phyloP scores from a whole-genome alignment of 2,797 vertebrate species.

The Bucorvus abyssinicus region DNA sequence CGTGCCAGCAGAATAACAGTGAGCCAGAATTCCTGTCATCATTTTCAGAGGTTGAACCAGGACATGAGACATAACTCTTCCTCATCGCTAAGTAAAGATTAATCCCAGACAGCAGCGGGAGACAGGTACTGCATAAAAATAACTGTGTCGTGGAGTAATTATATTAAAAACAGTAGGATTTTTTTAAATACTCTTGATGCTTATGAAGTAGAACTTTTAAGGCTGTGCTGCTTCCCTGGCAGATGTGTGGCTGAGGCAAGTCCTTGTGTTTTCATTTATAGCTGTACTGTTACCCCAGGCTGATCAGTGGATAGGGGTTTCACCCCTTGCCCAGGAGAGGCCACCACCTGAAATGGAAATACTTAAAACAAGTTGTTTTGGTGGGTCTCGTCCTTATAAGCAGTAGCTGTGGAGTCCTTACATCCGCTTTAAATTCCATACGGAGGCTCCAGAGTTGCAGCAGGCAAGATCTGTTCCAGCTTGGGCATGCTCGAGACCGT shows the following conservation, averaged over 20 bases:
- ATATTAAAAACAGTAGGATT: neutral
- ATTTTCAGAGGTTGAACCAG: neutral
- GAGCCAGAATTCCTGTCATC: neutral
- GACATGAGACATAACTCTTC: neutral
- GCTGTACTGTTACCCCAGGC: neutral
- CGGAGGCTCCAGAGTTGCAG: neutral
- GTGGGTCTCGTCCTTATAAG: neutral
- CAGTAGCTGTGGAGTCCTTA: neutral
- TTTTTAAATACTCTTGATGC: neutral
- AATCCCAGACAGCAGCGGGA: neutral
- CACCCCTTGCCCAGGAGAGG: neutral
- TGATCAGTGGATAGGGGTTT: neutral
- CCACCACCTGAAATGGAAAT: neutral
- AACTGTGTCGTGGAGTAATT: neutral
- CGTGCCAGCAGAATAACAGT: accelerated
- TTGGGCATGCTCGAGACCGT: accelerated
- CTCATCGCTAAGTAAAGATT: neutral
- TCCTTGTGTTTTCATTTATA: neutral
- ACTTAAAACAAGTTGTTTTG: neutral
- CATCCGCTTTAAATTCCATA: neutral
- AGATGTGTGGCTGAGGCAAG: neutral
- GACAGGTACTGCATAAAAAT: conserved; percentile 3
- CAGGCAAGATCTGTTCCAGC: neutral
- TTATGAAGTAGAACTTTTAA: neutral
- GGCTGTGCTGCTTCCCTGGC: neutral